Conservation (phyloP, 2,797 vertebrate species). For the Oceanodroma leucorhoa region DNA sequence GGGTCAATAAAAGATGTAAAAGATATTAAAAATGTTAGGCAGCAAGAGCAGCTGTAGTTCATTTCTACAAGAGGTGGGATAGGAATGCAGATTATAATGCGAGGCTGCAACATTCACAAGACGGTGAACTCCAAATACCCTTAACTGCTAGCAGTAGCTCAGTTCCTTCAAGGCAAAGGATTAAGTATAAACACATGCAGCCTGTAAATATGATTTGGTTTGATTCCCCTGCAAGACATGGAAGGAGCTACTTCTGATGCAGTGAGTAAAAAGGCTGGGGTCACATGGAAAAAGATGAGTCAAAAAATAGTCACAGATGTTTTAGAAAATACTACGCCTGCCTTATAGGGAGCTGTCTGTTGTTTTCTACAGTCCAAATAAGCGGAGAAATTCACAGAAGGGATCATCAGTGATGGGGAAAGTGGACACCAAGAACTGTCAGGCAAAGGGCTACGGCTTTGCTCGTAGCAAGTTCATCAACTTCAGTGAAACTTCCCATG, state of each 20-base stretch:
- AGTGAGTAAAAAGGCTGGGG: neutral
- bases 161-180: neutral
- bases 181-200: neutral
- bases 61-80: neutral
- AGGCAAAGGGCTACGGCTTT: neutral
- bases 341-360: neutral
- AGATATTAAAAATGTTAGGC: neutral
- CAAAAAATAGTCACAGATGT: constrained; percentile 35
- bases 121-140: neutral
- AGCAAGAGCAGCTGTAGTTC: neutral
- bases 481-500: neutral
- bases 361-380: neutral
- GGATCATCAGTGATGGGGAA: neutral
- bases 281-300: neutral
- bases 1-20: neutral
- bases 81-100: neutral
- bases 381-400: neutral
- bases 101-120: rapidly evolving
- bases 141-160: neutral
- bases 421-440: neutral
- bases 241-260: neutral
- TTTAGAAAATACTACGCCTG: neutral
- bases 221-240: neutral
- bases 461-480: neutral
- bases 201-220: neutral